Evolutionary conservation across 2,888 invertebrate species (phyloP).

Genomic region (Nephrotoma guestfalica): DNA sequence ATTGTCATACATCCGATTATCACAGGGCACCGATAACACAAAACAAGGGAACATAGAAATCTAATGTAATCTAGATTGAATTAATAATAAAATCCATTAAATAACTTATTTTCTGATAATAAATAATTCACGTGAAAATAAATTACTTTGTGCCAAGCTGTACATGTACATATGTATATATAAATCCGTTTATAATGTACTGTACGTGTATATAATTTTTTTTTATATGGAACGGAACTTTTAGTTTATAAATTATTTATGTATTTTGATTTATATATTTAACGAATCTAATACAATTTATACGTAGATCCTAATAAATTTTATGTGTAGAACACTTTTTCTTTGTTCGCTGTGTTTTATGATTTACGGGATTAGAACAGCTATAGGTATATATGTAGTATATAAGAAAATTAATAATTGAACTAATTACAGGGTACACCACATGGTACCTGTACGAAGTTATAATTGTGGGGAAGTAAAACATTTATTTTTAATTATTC

Average conservation of each 20-base stretch:
- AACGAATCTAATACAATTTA: not conserved
- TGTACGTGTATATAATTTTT: not conserved
- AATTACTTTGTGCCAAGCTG: not conserved
- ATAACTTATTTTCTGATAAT: not conserved
- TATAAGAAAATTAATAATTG: too few relatives aligned
- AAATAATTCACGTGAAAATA: not conserved
- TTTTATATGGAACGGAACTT: not conserved
- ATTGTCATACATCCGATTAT: too few relatives aligned
- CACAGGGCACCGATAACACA: too few relatives aligned
- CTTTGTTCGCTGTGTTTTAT: too few relatives aligned
- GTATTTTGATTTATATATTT: not conserved
- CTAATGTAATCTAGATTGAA: not conserved
- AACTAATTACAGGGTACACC: too few relatives aligned
- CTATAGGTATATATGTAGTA: too few relatives aligned
- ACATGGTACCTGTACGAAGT: too few relatives aligned
- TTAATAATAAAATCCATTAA: not conserved
- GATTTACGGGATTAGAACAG: too few relatives aligned
- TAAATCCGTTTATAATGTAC: not conserved
- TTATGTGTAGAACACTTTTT: too few relatives aligned
- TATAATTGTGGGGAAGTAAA: too few relatives aligned
- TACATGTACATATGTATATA: not conserved
- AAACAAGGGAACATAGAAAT: not conserved
- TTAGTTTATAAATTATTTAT: not conserved
- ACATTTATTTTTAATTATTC: too few relatives aligned
- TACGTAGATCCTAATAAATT: too few relatives aligned